Percentiles rank a stretch among this genome's conserved stretches.
Evolutionary conservation across 2,797 vertebrate species (phyloP).

Genomic region (Pseudotriccus pelzelni): DNA sequence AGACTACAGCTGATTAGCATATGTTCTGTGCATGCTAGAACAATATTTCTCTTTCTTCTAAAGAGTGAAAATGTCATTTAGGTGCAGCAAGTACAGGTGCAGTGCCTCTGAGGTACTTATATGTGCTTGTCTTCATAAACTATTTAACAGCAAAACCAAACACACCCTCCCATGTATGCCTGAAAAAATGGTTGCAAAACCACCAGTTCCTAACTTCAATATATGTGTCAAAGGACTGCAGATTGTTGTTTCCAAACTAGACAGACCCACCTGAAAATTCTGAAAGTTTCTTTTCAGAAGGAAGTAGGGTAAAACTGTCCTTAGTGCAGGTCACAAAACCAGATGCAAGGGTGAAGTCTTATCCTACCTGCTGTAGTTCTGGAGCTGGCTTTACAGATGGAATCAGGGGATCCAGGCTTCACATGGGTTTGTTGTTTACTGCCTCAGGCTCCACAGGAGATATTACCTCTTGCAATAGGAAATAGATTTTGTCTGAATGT

Average conservation of each 20-base stretch:
- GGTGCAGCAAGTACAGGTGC: slow-evolving; percentile 71
- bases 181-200: neutral
- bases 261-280: neutral
- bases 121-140: slow-evolving; percentile 60
- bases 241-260: neutral
- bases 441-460: neutral
- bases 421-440: neutral
- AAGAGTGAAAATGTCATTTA: slow-evolving; percentile 73
- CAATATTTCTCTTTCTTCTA: slow-evolving; percentile 78
- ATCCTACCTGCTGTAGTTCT: neutral
- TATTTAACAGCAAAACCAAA: slow-evolving; percentile 12
- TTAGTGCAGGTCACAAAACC: neutral
- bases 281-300: neutral
- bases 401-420: neutral
- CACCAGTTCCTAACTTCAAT: neutral
- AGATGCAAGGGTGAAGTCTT: neutral
- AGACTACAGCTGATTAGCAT: slow-evolving; percentile 86
- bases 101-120: slow-evolving; percentile 63
- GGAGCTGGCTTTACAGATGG: neutral
- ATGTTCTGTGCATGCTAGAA: slow-evolving; percentile 78
- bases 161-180: neutral
- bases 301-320: neutral
- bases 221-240: neutral
- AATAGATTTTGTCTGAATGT: neutral
- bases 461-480: neutral